Evolutionary conservation across 53 echinoderm and acorn worm species (phyloP).

Genomic region (Holothuria leucospilota): DNA sequence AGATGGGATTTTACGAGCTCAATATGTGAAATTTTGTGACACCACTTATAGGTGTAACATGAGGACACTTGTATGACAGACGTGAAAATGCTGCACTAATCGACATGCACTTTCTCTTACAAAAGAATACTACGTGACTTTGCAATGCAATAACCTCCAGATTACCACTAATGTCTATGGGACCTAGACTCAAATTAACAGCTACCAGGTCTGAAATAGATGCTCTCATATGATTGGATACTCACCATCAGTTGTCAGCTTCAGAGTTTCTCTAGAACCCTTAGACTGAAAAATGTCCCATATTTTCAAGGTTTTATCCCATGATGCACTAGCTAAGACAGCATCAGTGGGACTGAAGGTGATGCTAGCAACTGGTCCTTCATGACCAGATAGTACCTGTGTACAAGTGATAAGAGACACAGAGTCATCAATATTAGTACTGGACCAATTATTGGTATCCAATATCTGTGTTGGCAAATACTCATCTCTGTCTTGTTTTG

Average conservation of each 20-base stretch:
- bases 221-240: not conserved
- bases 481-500: no score
- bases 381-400: conserved; percentile 95
- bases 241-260: conserved; percentile 86
- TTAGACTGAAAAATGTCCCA: conserved; percentile 94
- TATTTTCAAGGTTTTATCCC: conserved; percentile 94
- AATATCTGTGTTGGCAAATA: no score
- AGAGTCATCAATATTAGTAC: not conserved
- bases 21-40: no score
- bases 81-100: no score
- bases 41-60: no score
- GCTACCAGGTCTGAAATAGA: not conserved
- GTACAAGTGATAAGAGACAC: not conserved
- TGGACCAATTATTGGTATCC: no score
- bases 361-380: conserved; percentile 85
- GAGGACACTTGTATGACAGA: no score
- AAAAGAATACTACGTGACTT: no score
- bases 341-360: conserved; percentile 90
- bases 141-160: no score
- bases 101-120: no score
- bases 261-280: conserved; percentile 87
- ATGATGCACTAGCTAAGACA: conserved; percentile 92
- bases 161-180: not conserved
- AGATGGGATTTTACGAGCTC: no score
- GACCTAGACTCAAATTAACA: not conserved